Base-by-base conservation (phyloP, 2,113 vertebrate species). In the Rhodinocichla rosea region DNA sequence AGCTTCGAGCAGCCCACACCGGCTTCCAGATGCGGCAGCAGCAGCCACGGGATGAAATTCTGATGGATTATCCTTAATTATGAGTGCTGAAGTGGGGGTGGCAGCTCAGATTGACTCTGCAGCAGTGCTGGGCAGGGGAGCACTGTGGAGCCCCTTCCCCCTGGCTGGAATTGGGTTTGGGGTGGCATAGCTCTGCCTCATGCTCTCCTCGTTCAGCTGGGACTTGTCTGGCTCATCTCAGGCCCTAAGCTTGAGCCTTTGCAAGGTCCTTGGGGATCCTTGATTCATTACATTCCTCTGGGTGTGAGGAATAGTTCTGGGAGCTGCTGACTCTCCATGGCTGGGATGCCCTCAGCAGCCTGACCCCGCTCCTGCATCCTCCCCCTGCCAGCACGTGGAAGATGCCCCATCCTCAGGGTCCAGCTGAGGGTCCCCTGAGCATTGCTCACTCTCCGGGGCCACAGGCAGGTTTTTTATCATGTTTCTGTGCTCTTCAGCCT, bases 81-180 rank as follows among this genome's bases (percentile, higher is more conserved):
- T 0, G 6, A 81, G 60, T 0, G 0, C 45, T 3, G 17, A 5
- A 9, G 7, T 6, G 4, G 44, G 23, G 2, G 3, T 5, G 63
- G 63, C 37, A 53, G 68, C 55, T 65, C 82, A 89, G 45, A 20
- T 3, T 1, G 27, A 13, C n/a, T 23, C 44, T 2, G 1, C 13
- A 70, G 84, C 76, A 22, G 4, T 0, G 7, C 68, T 3, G 17
- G 53, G 49, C 1, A 1, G 28, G 64, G 52, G 4, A 53, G 15
- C 0, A 0, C 33, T 0, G 2, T 3, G 21, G 44, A 86, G 13
- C 49, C 70, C 78, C 53, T n/a, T 88, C 44, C 83, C 39, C n/a
- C 0, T 0, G 22, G 37, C 42, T 53, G 49, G 63, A 15, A 56
- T 35, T 0, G 1, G 20, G 22, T 39, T 24, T 74, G 56, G 82